Conservation (phyloP, 2,113 vertebrate genomes). For the Canis aureus region DNA sequence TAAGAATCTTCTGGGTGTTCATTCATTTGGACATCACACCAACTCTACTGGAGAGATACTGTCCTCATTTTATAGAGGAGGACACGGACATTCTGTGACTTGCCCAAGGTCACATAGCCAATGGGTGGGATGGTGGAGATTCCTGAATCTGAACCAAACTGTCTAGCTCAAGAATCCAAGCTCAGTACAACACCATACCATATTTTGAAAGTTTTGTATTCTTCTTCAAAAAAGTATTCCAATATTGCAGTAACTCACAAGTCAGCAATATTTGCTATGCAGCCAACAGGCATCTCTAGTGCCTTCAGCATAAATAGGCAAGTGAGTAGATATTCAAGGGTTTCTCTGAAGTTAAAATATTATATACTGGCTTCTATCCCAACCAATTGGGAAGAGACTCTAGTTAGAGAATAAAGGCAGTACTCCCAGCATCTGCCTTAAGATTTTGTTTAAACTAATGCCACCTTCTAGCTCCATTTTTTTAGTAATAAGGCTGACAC, state of each 20-base stretch:
- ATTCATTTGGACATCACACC: not conserved
- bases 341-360: constrained; percentile 53
- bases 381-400: constrained; percentile 21
- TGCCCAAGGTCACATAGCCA: not conserved
- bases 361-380: not conserved
- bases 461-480: constrained; percentile 8
- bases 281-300: not conserved
- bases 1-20: not conserved
- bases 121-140: not conserved
- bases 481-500: not conserved
- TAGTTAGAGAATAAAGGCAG: not conserved
- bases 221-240: not conserved
- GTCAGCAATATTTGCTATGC: not conserved
- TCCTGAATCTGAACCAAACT: constrained; percentile 37
- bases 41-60: not conserved
- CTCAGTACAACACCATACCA: not conserved
- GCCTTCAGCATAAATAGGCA: not conserved
- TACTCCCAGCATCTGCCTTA: not conserved
- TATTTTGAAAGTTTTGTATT: not conserved
- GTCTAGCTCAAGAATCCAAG: constrained; percentile 5
- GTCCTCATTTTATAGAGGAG: not conserved
- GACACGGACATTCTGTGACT: not conserved
- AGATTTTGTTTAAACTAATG: not conserved
- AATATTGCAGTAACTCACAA: not conserved
- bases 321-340: not conserved